Evolutionary conservation across 2,888 invertebrate species (phyloP).

Genomic region (Synanthedon tipuliformis): DNA sequence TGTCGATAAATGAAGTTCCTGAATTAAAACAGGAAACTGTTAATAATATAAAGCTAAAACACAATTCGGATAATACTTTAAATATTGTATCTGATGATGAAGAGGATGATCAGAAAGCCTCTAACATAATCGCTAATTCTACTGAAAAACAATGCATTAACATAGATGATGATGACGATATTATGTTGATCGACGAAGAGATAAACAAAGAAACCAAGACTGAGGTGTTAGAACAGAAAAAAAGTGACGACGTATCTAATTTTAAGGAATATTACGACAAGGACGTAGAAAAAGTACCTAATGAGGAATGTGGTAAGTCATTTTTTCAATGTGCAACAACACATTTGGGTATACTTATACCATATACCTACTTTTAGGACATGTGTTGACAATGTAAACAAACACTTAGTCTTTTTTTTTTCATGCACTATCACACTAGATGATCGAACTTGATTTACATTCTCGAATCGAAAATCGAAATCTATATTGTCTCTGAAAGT

Average conservation of each 20-base stretch:
- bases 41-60: constrained; percentile 3
- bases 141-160: constrained; percentile 37
- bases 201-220: constrained; percentile 15
- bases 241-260: not conserved
- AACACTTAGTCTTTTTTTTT: no score
- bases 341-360: no score
- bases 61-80: constrained; percentile 45
- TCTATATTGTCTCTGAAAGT: no score
- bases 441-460: no score
- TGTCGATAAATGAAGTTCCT: not conserved
- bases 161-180: constrained; percentile 52
- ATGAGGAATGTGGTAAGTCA: not conserved
- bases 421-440: no score
- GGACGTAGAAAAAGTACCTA: not conserved
- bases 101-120: constrained; percentile 22
- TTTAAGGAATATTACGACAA: not conserved
- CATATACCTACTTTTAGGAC: no score
- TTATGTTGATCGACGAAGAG: constrained; percentile 56
- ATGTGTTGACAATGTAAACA: no score
- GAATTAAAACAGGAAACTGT: not conserved
- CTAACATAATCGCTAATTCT: constrained; percentile 2
- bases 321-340: no score
- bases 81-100: constrained; percentile 57
- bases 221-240: constrained; percentile 8
- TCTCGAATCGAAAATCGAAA: no score